A percentile compares a stretch with the other conserved stretches of the same genome.
These are phyloP conservation scores for Dallia pectoralis DNA, from an alignment of 2,797 vertebrate genomes.

Conservation along the genomic window DNA sequence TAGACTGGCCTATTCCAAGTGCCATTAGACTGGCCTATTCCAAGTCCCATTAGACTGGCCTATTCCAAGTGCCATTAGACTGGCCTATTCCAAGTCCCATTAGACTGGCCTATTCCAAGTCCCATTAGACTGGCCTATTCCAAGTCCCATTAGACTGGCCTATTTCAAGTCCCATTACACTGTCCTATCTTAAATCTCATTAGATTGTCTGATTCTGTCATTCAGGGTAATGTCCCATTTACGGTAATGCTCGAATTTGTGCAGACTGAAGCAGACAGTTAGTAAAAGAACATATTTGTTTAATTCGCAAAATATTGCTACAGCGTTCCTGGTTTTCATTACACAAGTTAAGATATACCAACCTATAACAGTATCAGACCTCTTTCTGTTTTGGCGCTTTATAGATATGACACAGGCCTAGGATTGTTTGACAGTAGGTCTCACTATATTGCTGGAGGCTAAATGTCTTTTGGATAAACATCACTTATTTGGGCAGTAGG, in stretches of 20 bases:
- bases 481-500: background rate
- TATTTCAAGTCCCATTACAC: background rate
- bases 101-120: background rate
- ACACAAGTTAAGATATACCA: background rate
- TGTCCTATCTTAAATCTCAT: too few species aligned
- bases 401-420: constrained; percentile 77
- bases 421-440: background rate
- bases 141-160: too few species aligned
- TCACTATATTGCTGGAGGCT: background rate
- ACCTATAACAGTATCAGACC: background rate
- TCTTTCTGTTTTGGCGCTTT: background rate
- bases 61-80: background rate
- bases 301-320: background rate
- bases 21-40: background rate
- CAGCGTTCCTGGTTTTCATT: background rate
- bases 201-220: background rate
- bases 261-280: background rate
- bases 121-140: background rate
- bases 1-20: background rate
- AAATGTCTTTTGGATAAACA: background rate
- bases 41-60: too few species aligned
- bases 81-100: background rate
- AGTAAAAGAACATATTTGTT: background rate
- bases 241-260: background rate
- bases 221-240: background rate